Percentiles rank a stretch among this genome's conserved stretches.
These are phyloP conservation scores for Alauda arvensis DNA, from an alignment of 2,797 vertebrate genomes.

Conservation along the genomic window DNA sequence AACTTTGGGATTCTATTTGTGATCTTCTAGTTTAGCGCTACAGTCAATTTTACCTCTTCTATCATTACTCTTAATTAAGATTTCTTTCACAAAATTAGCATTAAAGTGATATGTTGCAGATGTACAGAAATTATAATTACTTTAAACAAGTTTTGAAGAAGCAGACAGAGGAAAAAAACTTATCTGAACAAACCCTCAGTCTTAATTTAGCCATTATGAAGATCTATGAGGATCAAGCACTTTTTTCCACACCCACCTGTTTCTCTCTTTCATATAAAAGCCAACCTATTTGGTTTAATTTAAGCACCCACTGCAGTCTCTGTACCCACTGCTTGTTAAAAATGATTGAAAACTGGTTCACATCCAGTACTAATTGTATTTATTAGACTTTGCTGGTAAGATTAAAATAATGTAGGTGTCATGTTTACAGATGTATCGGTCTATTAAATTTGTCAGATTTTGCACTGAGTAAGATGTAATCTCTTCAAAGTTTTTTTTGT, in stretches of 20 bases:
- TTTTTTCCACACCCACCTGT: slow-evolving; percentile 25
- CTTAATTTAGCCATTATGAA: slow-evolving; percentile 49
- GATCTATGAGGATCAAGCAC: slow-evolving; percentile 25
- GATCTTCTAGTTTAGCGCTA: neutral
- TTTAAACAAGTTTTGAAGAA: slow-evolving; percentile 48
- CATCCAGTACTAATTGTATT: slow-evolving; percentile 54
- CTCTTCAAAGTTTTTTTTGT: slow-evolving; percentile 59
- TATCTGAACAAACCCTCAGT: slow-evolving; percentile 18
- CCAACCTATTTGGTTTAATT: slow-evolving; percentile 19
- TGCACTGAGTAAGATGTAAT: slow-evolving; percentile 58
- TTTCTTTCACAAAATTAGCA: slow-evolving; percentile 54
- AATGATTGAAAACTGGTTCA: slow-evolving; percentile 31
- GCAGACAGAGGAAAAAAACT: neutral
- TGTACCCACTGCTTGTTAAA: slow-evolving; percentile 33
- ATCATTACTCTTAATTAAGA: slow-evolving; percentile 57
- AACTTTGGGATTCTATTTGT: slow-evolving; percentile 43
- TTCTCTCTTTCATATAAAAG: slow-evolving; percentile 16
- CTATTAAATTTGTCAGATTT: slow-evolving; percentile 59
- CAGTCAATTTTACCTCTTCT: slow-evolving; percentile 40
- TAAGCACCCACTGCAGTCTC: neutral
- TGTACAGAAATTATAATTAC: slow-evolving; percentile 44
- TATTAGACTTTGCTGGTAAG: slow-evolving; percentile 52
- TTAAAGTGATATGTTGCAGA: slow-evolving; percentile 46
- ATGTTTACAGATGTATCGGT: slow-evolving; percentile 59
- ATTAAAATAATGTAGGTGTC: slow-evolving; percentile 65